phyloP scores from a whole-genome alignment of 2,888 invertebrate genomes.

The Acleris holmiana region DNA sequence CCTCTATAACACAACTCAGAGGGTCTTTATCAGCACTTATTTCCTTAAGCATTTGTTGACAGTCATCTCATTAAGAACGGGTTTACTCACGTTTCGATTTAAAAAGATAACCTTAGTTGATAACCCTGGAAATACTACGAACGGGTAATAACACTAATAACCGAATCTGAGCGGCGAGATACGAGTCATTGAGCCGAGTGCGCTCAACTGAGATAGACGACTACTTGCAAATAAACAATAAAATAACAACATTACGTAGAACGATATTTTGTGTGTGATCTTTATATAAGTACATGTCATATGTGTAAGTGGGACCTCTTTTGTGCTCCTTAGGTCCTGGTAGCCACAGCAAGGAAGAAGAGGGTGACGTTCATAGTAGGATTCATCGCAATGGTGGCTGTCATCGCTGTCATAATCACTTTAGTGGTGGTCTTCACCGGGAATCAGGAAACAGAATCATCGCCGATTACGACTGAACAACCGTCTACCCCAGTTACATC shows the following conservation, averaged over 20 bases:
- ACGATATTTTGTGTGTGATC: background rate
- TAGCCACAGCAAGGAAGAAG: slow-evolving; percentile 83
- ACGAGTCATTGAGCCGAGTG: slow-evolving; percentile 20
- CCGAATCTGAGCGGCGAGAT: slow-evolving; percentile 9
- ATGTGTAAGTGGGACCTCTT: slow-evolving; percentile 1
- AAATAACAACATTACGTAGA: background rate
- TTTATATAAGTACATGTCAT: no score
- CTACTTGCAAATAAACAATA: slow-evolving; percentile 6
- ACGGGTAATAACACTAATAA: slow-evolving; percentile 28
- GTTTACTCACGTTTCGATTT: slow-evolving; percentile 16
- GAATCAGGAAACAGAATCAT: slow-evolving; percentile 58
- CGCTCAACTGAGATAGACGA: slow-evolving; percentile 6
- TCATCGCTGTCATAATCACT: slow-evolving; percentile 85
- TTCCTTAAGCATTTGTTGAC: background rate
- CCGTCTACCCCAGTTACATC: slow-evolving; percentile 44
- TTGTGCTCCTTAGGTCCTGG: slow-evolving; percentile 81
- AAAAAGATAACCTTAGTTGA: slow-evolving; percentile 40
- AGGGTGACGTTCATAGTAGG: slow-evolving; percentile 83
- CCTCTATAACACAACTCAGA: background rate
- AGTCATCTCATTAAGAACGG: slow-evolving; percentile 16
- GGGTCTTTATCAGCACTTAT: background rate
- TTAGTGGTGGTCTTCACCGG: slow-evolving; percentile 83
- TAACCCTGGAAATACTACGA: slow-evolving; percentile 38
- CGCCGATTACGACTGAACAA: slow-evolving; percentile 58
- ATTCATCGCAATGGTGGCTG: slow-evolving; percentile 80